Evolutionary conservation across 1,140 invertebrate genomes (phyloP).

Genomic region (Streblospio benedicti): DNA sequence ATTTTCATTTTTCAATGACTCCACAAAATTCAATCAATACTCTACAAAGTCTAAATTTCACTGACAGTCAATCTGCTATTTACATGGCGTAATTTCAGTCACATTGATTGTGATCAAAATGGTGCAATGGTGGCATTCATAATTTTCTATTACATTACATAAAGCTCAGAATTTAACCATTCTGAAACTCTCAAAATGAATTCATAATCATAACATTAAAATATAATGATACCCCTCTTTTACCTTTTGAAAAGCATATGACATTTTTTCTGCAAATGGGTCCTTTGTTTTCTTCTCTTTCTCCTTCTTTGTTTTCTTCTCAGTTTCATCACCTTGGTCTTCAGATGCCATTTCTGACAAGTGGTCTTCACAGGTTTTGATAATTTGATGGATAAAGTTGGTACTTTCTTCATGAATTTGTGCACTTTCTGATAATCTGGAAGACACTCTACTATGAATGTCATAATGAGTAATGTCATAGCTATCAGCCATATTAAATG

Average conservation of each 20-base stretch:
- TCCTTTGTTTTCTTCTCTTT: slow-evolving; percentile 23
- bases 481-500: slow-evolving; percentile 23
- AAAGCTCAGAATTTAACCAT: too few species aligned
- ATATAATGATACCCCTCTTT: too few species aligned
- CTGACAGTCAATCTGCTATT: too few species aligned
- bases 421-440: not conserved
- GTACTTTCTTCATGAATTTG: slow-evolving; percentile 32
- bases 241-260: slow-evolving; percentile 33
- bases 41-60: too few species aligned
- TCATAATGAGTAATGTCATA: slow-evolving; percentile 30
- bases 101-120: too few species aligned
- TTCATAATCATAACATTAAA: too few species aligned
- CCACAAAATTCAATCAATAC: too few species aligned
- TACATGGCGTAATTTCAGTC: too few species aligned
- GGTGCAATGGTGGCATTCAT: too few species aligned
- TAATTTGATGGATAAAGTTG: slow-evolving; percentile 36
- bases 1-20: too few species aligned
- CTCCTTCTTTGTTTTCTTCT: slow-evolving; percentile 12
- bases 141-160: too few species aligned
- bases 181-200: too few species aligned
- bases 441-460: slow-evolving; percentile 14
- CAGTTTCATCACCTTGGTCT: slow-evolving; percentile 23
- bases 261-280: slow-evolving; percentile 28
- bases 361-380: slow-evolving; percentile 31
- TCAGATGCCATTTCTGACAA: slow-evolving; percentile 22